Evolutionary conservation across 2,113 vertebrate species (phyloP).

Genomic region (Lophotis ruficrista): DNA sequence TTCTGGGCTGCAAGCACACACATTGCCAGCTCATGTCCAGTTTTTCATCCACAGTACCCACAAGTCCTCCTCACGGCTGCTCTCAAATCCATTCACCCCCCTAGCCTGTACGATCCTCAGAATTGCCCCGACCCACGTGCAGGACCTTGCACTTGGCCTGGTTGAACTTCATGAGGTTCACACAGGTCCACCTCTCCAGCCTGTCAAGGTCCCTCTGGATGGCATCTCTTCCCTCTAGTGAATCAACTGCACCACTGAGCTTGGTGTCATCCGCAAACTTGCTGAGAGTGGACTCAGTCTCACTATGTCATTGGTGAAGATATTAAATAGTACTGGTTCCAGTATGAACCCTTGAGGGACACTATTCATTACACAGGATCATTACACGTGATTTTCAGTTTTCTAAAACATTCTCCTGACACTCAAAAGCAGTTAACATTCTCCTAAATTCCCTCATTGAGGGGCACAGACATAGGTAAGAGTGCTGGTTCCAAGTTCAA

Average conservation of each 20-base stretch:
- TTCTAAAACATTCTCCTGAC: neutral
- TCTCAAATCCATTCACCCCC: neutral
- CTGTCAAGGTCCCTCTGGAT: neutral
- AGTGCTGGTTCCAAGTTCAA: neutral
- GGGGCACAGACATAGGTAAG: neutral
- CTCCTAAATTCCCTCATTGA: neutral
- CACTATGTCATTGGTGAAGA: neutral
- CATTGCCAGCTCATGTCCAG: rapidly evolving
- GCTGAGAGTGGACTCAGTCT: rapidly evolving
- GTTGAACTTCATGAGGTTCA: neutral
- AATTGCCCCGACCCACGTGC: rapidly evolving
- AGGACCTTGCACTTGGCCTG: neutral
- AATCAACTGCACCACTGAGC: neutral
- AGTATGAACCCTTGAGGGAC: neutral
- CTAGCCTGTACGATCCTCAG: rapidly evolving
- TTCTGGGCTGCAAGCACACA: rapidly evolving
- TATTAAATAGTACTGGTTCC: neutral
- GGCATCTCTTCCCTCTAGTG: neutral
- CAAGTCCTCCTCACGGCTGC: neutral
- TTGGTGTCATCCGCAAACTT: neutral
- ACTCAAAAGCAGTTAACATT: neutral
- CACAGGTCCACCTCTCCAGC: neutral
- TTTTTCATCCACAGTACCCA: rapidly evolving
- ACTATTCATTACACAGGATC: neutral
- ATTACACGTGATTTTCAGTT: neutral